Conservation (phyloP, 2,797 vertebrate species). For the Benthosema pterotum region DNA sequence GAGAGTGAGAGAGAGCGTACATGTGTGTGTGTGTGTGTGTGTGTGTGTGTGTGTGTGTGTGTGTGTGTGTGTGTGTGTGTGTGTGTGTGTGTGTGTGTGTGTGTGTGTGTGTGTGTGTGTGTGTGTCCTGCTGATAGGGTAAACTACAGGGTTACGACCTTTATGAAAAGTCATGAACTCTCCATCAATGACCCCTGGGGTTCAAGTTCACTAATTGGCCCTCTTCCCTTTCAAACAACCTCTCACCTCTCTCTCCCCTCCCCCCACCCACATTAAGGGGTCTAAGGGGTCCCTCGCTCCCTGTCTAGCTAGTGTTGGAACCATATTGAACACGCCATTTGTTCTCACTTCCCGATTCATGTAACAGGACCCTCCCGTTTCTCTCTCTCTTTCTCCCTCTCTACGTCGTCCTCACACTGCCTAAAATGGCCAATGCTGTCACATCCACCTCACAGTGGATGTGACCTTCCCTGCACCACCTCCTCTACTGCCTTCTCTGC, state of each 20-base stretch:
- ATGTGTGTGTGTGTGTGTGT: not conserved
- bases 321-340: not conserved
- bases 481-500: too few relatives aligned
- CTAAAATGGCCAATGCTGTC: too few relatives aligned
- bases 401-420: too few relatives aligned
- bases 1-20: too few relatives aligned
- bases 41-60: not conserved
- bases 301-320: not conserved
- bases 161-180: constrained; percentile 42
- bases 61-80: not conserved
- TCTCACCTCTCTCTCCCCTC: constrained; percentile 16
- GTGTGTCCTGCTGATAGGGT: constrained; percentile 41
- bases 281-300: not conserved
- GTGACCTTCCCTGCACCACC: too few relatives aligned
- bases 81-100: constrained; percentile 15
- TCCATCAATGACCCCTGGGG: constrained; percentile 56
- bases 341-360: not conserved
- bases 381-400: not conserved
- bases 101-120: constrained; percentile 11
- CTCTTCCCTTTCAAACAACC: constrained; percentile 53
- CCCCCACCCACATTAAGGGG: not conserved
- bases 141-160: constrained; percentile 49
- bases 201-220: constrained; percentile 75
- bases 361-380: too few relatives aligned
- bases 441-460: too few relatives aligned